Conservation (phyloP, 2,113 vertebrate species). For the Actinemys pallida region DNA sequence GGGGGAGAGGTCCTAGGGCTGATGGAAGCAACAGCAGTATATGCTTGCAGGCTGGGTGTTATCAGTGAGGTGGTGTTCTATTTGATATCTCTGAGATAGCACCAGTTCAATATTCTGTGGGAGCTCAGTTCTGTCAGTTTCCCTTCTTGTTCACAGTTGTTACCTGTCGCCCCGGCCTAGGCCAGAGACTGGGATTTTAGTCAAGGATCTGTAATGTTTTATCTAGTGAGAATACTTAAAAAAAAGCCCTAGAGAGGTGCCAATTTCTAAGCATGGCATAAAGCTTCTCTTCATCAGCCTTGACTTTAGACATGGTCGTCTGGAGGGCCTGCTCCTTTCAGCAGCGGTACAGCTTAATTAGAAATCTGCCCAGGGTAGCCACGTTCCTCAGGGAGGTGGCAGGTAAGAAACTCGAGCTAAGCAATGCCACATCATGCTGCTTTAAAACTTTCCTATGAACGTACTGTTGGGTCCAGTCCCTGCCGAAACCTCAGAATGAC, state of each 20-base stretch:
- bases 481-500: accelerated
- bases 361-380: background rate
- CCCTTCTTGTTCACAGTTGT: background rate
- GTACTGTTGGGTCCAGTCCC: background rate
- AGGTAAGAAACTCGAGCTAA: accelerated
- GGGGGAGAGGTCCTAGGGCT: background rate
- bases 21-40: background rate
- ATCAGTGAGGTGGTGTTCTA: background rate
- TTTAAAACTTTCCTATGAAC: no score
- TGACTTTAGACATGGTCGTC: accelerated
- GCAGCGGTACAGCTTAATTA: accelerated
- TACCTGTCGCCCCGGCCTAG: background rate
- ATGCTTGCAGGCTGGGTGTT: background rate
- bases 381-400: accelerated
- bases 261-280: background rate
- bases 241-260: slow-evolving; percentile 36
- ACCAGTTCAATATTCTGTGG: background rate
- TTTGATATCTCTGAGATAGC: background rate
- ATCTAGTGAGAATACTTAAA: background rate
- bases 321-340: accelerated
- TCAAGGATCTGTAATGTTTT: background rate
- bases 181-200: background rate
- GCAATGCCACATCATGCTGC: background rate
- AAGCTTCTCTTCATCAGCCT: accelerated
- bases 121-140: background rate